These are phyloP conservation scores for Meles meles DNA, from an alignment of 2,113 vertebrate genomes.

Conservation along the genomic window DNA sequence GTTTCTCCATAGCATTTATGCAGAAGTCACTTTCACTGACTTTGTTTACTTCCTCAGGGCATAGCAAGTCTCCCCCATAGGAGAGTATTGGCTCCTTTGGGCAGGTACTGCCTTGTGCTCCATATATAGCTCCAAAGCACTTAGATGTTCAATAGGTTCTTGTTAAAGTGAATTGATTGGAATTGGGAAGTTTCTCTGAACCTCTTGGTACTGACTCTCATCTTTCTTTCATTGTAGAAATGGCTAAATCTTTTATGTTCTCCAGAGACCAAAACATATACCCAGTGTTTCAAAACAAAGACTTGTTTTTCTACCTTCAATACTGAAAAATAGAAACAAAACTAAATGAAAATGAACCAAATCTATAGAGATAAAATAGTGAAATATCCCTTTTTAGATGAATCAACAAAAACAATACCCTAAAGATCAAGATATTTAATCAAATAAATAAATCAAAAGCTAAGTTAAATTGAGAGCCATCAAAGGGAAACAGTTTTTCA, in stretches of 20 bases:
- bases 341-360: conserved; percentile 18
- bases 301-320: conserved; percentile 7
- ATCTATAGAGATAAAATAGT: conserved; percentile 55
- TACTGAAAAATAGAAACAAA: conserved; percentile 39
- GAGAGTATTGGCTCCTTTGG: not conserved
- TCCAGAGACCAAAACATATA: conserved; percentile 9
- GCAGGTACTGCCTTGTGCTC: not conserved
- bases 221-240: conserved; percentile 48
- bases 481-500: conserved; percentile 54
- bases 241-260: conserved; percentile 43
- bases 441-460: conserved; percentile 70
- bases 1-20: not conserved
- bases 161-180: conserved; percentile 63
- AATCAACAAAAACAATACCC: conserved; percentile 50
- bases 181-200: conserved; percentile 49
- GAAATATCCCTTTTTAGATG: conserved; percentile 49
- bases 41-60: not conserved
- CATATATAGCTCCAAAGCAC: not conserved
- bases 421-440: conserved; percentile 52
- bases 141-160: conserved; percentile 36
- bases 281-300: conserved; percentile 11
- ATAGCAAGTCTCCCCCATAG: not conserved
- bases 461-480: conserved; percentile 60
- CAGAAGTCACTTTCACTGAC: not conserved
- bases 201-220: conserved; percentile 11